phyloP scores from a whole-genome alignment of 2,113 vertebrate species.

The Neogobius melanostomus region DNA sequence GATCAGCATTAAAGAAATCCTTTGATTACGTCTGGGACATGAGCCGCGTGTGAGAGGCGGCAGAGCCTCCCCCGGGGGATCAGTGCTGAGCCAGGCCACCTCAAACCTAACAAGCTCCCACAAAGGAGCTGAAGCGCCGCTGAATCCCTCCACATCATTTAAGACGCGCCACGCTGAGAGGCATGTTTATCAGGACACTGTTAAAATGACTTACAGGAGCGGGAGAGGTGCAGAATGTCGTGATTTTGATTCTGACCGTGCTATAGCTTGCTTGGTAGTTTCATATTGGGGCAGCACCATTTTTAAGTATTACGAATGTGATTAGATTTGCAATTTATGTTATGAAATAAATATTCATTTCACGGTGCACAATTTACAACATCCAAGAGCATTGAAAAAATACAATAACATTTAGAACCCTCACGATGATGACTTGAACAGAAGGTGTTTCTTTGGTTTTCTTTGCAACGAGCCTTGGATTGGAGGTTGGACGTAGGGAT shows the following conservation, averaged over 20 bases:
- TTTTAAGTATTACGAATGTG: no score
- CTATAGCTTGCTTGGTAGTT: no score
- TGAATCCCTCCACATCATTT: constrained; percentile 29
- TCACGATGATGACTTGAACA: no score
- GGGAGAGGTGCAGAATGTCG: background rate
- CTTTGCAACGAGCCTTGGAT: no score
- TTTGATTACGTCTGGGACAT: constrained; percentile 69
- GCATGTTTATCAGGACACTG: constrained; percentile 13
- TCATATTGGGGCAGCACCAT: no score
- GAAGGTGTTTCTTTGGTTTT: no score
- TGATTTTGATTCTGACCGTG: background rate
- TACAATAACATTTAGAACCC: no score
- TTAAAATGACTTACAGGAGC: background rate
- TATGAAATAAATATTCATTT: no score
- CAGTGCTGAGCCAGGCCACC: constrained; percentile 55
- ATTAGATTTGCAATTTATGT: no score
- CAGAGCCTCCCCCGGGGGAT: constrained; percentile 58
- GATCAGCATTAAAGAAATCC: constrained; percentile 61
- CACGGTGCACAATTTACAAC: no score
- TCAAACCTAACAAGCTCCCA: constrained; percentile 45
- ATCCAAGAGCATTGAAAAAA: no score
- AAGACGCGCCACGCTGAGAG: constrained; percentile 14
- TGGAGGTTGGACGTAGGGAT: no score
- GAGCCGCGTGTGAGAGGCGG: constrained; percentile 52
- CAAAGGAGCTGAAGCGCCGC: constrained; percentile 44